Conservation (phyloP, 2,113 vertebrate genomes). For the Lophius piscatorius region DNA sequence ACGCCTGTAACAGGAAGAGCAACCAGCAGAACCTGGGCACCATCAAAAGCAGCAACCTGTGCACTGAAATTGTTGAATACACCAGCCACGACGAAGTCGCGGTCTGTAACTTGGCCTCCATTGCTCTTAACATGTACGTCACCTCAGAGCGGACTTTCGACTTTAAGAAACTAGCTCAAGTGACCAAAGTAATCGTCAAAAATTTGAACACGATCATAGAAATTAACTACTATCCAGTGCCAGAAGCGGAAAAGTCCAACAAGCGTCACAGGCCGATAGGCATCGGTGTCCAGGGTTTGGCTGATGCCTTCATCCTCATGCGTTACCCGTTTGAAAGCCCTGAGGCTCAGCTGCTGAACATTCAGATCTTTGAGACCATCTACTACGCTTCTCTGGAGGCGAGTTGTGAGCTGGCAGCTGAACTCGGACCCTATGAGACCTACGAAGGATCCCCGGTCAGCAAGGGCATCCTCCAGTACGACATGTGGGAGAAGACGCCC, state of each 20-base stretch:
- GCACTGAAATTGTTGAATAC: conserved; percentile 94
- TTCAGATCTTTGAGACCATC: conserved; percentile 96
- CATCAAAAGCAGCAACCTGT: conserved; percentile 96
- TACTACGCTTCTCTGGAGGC: conserved; percentile 93
- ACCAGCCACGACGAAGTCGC: conserved; percentile 94
- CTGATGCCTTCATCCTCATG: conserved; percentile 96
- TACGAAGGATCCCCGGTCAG: conserved; percentile 93
- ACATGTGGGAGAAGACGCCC: conserved; percentile 94
- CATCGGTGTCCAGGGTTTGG: conserved; percentile 95
- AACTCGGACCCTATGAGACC: conserved; percentile 88
- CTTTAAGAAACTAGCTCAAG: conserved; percentile 88
- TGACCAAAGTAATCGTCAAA: conserved; percentile 91
- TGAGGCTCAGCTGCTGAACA: conserved; percentile 90
- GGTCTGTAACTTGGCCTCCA: conserved; percentile 94
- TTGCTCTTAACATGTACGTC: conserved; percentile 97
- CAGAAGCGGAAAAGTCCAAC: conserved; percentile 91
- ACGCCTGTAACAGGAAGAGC: conserved; percentile 96
- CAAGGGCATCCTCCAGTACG: conserved; percentile 94
- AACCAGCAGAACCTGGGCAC: conserved; percentile 98
- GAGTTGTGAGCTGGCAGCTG: conserved; percentile 89
- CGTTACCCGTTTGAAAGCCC: conserved; percentile 92
- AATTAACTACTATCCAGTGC: conserved; percentile 93
- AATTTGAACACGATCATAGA: conserved; percentile 98
- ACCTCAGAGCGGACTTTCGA: conserved; percentile 89
- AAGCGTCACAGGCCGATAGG: conserved; percentile 92